Percentiles rank a stretch among this genome's conserved stretches.
Evolutionary conservation across 1,140 invertebrate genomes (phyloP).

Genomic region (Drosophila sproati): DNA sequence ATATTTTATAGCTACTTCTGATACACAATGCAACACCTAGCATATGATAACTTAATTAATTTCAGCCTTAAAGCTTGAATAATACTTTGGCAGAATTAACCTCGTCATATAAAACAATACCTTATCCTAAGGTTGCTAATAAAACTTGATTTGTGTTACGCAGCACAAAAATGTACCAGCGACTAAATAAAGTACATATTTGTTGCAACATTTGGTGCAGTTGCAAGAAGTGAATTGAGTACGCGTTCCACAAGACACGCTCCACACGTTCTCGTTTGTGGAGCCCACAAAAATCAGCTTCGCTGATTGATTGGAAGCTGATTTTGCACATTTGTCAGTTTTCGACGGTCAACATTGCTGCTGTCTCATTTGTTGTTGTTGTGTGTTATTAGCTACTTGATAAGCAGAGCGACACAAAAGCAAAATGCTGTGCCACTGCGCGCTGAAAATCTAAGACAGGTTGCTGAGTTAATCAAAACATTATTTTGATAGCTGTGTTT

Average conservation of each 20-base stretch:
- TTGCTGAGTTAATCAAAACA: conserved; percentile 24
- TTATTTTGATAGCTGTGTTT: conserved; percentile 1
- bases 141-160: too few relatives aligned
- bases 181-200: too few relatives aligned
- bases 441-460: conserved; percentile 29
- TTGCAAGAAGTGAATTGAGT: background rate
- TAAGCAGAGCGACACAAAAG: conserved; percentile 17
- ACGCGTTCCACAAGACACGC: conserved; percentile 20
- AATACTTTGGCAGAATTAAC: too few relatives aligned
- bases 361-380: conserved; percentile 6
- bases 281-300: conserved; percentile 13
- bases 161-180: too few relatives aligned
- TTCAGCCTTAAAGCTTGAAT: too few relatives aligned
- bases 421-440: conserved; percentile 18
- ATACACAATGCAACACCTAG: too few relatives aligned
- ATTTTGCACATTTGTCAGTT: conserved; percentile 36
- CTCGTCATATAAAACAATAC: too few relatives aligned
- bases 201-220: background rate
- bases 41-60: too few relatives aligned
- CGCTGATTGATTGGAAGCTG: conserved; percentile 16
- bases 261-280: conserved; percentile 17
- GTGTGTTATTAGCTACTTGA: conserved; percentile 20
- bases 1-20: too few relatives aligned
- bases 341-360: conserved; percentile 1
- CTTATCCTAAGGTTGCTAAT: too few relatives aligned